Conservation (phyloP, 2,113 vertebrate genomes). For the Diphyllodes magnificus region DNA sequence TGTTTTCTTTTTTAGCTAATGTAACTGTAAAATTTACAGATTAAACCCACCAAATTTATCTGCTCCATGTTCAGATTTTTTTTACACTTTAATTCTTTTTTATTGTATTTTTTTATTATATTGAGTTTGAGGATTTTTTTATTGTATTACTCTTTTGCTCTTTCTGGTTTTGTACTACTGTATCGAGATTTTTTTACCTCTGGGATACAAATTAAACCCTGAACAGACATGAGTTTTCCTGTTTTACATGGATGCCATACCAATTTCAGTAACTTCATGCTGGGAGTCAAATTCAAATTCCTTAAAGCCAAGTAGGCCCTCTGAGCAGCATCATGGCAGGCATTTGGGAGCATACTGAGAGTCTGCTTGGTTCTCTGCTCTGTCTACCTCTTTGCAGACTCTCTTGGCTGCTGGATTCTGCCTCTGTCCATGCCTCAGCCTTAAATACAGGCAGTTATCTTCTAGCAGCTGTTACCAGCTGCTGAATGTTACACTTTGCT, state of each 20-base stretch:
- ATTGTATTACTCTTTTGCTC: neutral
- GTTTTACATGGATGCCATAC: neutral
- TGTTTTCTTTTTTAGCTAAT: neutral
- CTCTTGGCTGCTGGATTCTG: neutral
- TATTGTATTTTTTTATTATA: neutral
- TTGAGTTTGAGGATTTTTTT: neutral
- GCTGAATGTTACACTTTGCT: neutral
- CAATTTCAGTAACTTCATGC: neutral
- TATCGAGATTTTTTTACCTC: neutral
- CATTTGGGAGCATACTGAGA: neutral
- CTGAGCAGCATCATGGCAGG: neutral
- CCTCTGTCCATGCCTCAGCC: neutral
- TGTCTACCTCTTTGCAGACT: neutral
- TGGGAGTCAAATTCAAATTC: neutral
- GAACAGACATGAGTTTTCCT: neutral
- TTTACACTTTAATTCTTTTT: neutral
- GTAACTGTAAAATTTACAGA: neutral
- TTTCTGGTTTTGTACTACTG: neutral
- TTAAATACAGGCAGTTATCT: neutral
- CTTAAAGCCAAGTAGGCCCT: neutral
- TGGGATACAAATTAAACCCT: neutral
- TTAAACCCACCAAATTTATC: neutral
- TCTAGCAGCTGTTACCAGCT: neutral
- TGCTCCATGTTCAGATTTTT: neutral
- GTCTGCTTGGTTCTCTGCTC: neutral